These are phyloP conservation scores for Nasonovia ribisnigri DNA, from an alignment of 2,888 invertebrate genomes.

Conservation along the genomic window DNA sequence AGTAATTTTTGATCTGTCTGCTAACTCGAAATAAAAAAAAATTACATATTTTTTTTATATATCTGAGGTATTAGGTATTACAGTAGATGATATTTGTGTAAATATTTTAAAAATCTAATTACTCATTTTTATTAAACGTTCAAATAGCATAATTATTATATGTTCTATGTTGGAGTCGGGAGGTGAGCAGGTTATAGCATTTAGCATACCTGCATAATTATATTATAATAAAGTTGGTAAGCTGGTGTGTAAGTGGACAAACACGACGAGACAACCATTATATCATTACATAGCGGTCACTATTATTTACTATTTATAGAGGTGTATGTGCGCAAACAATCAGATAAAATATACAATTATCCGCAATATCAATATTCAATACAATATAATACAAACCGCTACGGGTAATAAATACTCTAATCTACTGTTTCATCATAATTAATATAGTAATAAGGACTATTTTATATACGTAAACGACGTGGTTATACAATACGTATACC, in stretches of 20 bases:
- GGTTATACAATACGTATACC: neutral
- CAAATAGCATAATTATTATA: neutral
- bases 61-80: neutral
- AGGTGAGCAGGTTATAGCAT: too few species aligned
- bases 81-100: neutral
- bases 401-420: constrained; percentile 31
- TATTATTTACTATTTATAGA: neutral
- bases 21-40: neutral
- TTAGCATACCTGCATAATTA: too few species aligned
- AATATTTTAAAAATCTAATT: neutral
- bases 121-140: neutral
- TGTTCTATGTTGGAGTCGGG: neutral
- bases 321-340: neutral
- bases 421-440: constrained; percentile 21
- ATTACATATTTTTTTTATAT: neutral
- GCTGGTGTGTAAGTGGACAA: neutral
- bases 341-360: neutral
- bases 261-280: neutral
- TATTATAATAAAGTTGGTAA: neutral
- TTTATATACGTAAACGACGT: constrained; percentile 24
- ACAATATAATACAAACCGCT: constrained; percentile 34
- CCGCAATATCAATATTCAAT: constrained; percentile 20
- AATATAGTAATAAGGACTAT: neutral
- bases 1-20: neutral
- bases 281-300: neutral